Percentiles rank a stretch among this genome's conserved stretches.
Evolutionary conservation across 2,113 vertebrate genomes (phyloP).

Genomic region (Helogale parvula): DNA sequence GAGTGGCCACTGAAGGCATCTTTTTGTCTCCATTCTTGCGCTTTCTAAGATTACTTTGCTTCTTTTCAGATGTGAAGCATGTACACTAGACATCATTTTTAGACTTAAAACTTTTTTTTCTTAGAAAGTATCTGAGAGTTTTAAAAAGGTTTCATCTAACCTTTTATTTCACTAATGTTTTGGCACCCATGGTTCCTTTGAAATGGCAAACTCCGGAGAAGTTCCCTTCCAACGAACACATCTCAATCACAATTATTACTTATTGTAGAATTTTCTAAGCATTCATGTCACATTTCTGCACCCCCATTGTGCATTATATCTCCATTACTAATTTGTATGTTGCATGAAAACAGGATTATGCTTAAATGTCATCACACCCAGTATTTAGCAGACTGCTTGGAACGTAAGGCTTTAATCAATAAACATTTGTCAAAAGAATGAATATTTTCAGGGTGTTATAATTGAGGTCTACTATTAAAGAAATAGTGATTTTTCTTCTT

Average conservation of each 20-base stretch:
- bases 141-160: not conserved
- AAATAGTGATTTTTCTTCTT: not conserved
- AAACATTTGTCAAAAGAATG: not conserved
- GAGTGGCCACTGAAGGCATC: not conserved
- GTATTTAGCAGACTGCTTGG: not conserved
- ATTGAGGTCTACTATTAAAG: not conserved
- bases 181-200: not conserved
- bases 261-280: not conserved
- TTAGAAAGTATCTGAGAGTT: not conserved
- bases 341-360: not conserved
- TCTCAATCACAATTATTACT: not conserved
- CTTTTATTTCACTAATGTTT: not conserved
- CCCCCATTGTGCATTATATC: not conserved
- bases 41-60: not conserved
- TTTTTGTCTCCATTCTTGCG: not conserved
- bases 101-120: not conserved
- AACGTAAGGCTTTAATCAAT: not conserved
- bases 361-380: not conserved
- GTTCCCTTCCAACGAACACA: not conserved
- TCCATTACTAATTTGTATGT: not conserved
- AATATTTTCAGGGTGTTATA: conserved; percentile 1
- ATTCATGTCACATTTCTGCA: not conserved
- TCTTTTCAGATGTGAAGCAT: not conserved
- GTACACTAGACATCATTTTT: not conserved
- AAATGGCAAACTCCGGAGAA: not conserved